Evolutionary conservation across 1,140 invertebrate genomes (phyloP).

Genomic region (Scaptodrosophila lebanonensis): DNA sequence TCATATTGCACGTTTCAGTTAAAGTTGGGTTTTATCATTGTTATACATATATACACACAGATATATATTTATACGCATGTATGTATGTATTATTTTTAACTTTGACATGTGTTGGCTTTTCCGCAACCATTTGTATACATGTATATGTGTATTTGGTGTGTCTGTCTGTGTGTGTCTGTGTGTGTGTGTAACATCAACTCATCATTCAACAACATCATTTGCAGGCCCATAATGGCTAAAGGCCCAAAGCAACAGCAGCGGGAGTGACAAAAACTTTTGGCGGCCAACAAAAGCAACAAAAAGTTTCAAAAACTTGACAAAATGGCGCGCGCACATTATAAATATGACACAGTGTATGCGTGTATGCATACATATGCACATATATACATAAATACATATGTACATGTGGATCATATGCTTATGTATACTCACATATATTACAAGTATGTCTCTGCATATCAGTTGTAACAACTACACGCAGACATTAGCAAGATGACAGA

Average conservation of each 20-base stretch:
- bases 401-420: neutral
- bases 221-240: constrained; percentile 5
- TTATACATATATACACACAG: too few relatives aligned
- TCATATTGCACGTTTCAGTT: too few relatives aligned
- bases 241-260: neutral
- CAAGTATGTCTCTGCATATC: too few relatives aligned
- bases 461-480: too few relatives aligned
- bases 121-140: too few relatives aligned
- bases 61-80: too few relatives aligned
- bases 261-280: constrained; percentile 9
- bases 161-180: neutral
- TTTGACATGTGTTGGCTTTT: constrained; percentile 70
- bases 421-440: too few relatives aligned
- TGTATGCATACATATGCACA: neutral
- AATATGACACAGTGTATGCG: too few relatives aligned
- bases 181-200: constrained; percentile 46
- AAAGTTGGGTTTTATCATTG: too few relatives aligned
- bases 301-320: constrained; percentile 67
- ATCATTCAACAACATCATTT: constrained; percentile 49
- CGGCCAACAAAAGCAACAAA: constrained; percentile 43
- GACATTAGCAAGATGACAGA: neutral
- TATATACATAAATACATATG: neutral
- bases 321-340: constrained; percentile 25
- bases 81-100: constrained; percentile 69
- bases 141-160: too few relatives aligned